Evolutionary conservation across 1,140 invertebrate species (phyloP).

Genomic region (Drosophila saltans): DNA sequence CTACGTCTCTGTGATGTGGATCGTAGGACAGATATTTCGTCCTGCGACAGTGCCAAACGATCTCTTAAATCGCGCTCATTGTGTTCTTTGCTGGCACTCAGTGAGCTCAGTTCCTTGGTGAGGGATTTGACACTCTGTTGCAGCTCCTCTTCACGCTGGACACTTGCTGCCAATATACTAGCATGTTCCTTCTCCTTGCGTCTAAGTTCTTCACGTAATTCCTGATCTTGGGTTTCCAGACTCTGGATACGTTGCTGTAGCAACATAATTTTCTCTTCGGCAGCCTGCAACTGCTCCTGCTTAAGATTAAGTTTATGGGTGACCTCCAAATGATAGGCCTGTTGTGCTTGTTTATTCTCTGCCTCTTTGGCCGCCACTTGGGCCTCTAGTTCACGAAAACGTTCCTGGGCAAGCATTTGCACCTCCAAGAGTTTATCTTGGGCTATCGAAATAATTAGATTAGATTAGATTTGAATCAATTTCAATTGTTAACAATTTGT

Average conservation of each 20-base stretch:
- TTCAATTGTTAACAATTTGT: too few species aligned
- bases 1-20: conserved; percentile 58
- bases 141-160: conserved; percentile 72
- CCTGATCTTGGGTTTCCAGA: conserved; percentile 64
- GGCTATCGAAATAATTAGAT: conserved; percentile 33
- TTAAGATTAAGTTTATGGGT: conserved; percentile 62
- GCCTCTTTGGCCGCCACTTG: conserved; percentile 64
- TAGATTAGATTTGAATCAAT: too few species aligned
- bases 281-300: conserved; percentile 49
- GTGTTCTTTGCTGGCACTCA: conserved; percentile 55
- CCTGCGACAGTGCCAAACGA: conserved; percentile 67
- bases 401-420: conserved; percentile 67
- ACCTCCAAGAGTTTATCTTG: conserved; percentile 68
- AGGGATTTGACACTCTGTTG: conserved; percentile 63
- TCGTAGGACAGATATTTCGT: conserved; percentile 79
- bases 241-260: conserved; percentile 66
- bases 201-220: conserved; percentile 67
- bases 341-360: conserved; percentile 58
- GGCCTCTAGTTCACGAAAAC: conserved; percentile 59
- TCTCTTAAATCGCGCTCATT: conserved; percentile 71
- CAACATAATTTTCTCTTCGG: conserved; percentile 66
- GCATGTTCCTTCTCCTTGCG: conserved; percentile 58
- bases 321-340: conserved; percentile 60
- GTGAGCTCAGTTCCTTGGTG: conserved; percentile 62
- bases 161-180: conserved; percentile 51